Base-by-base conservation (phyloP, 2,888 invertebrate species). In the Achlya flavicornis region DNA sequence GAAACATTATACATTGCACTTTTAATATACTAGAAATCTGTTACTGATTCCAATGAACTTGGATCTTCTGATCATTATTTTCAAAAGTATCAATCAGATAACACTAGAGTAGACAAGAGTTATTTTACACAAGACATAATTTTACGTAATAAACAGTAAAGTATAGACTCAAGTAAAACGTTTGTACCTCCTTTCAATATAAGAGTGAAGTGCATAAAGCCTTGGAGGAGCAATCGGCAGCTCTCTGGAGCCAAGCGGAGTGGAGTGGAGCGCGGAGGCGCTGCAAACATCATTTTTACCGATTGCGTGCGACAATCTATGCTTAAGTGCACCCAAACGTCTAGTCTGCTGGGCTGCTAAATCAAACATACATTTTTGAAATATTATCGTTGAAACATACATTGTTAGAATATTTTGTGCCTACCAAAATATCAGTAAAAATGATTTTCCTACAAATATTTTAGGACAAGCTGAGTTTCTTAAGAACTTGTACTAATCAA, bases 301-400 rank as follows among this genome's bases (percentile, higher is more conserved):
- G 53, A 53, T 53, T 53, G 53, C 53, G 63, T 53, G 53, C 53
- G 63, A 63, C 62, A 67, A 72, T 72, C 63, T 67, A 48, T 62
- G 67, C 57, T 61, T 58, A 72, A 72, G 70, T 62, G 63, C 58
- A 61, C 70, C 48, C 60, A 71, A 58, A 33, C 14, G 35, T 35
- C 8, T 7, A 3, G n/a, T 58, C 26, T 14, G 32, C 5, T 5
- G 16, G 32, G 41, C 58, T 8, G 1, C 59, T 16, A 6, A 16
- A 48, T n/a, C 48, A 16, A 48, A 16, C 16, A 48, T 48, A 16
- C 48, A 48, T 1, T 16, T 48, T 16, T 16, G 10, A 48, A 46
- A 4, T 7, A 3, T 19, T 8, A 12, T 4, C 12, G 12, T 41
- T 41, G 41, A 41, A 41, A 41, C 12, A 41, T 41, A 41, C 1